A percentile compares a stretch with the other conserved stretches of the same genome.
Evolutionary conservation across 2,888 invertebrate species (phyloP).

Genomic region (Seira ritae): DNA sequence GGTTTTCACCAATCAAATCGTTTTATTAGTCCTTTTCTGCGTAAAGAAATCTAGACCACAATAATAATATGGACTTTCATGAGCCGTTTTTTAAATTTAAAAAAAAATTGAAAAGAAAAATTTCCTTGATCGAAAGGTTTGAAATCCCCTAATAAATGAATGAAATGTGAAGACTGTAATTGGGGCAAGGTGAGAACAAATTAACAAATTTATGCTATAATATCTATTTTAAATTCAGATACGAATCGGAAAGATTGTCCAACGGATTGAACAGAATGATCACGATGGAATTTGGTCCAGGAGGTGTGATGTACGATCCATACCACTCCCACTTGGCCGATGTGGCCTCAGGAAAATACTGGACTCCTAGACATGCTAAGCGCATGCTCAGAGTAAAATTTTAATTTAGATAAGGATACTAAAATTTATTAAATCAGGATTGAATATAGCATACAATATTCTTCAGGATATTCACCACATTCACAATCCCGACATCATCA

Average conservation of each 20-base stretch:
- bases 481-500: constrained; percentile 43
- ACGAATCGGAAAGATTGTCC: constrained; percentile 56
- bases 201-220: too few species aligned
- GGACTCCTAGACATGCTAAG: constrained; percentile 42
- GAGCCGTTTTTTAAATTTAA: too few species aligned
- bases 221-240: constrained; percentile 34
- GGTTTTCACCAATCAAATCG: too few species aligned
- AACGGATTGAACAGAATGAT: constrained; percentile 44
- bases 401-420: not conserved
- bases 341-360: constrained; percentile 47
- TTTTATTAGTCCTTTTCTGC: too few species aligned
- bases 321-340: constrained; percentile 63
- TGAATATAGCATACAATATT: too few species aligned
- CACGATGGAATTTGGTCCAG: constrained; percentile 24
- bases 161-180: too few species aligned
- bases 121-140: too few species aligned
- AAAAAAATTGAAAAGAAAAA: too few species aligned
- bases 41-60: too few species aligned
- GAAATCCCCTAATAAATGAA: too few species aligned
- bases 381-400: constrained; percentile 21
- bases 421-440: too few species aligned
- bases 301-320: constrained; percentile 42
- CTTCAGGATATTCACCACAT: constrained; percentile 35
- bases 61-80: too few species aligned
- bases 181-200: constrained; percentile 32